These are phyloP conservation scores for Oryzias melastigma DNA, from an alignment of 2,113 vertebrate species.

Conservation along the genomic window DNA sequence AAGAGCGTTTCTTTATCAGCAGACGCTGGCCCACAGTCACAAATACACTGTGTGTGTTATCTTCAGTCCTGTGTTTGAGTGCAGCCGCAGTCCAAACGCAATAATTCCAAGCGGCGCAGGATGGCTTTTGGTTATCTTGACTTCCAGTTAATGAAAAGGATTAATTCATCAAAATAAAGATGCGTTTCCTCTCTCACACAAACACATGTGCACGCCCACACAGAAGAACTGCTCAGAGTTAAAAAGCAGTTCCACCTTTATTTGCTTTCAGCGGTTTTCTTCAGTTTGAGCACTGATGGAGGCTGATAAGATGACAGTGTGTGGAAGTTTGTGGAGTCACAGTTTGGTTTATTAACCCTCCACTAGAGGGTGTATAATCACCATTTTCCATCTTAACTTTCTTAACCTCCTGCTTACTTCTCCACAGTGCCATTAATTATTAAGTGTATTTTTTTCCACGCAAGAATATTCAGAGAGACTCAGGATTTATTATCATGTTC, in stretches of 20 bases:
- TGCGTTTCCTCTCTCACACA: constrained; percentile 22
- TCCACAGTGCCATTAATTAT: constrained; percentile 4
- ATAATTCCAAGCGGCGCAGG: constrained; percentile 3
- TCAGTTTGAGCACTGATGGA: constrained; percentile 21
- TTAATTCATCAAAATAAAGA: constrained; percentile 41
- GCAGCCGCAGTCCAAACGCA: constrained; percentile 15
- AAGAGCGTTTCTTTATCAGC: constrained; percentile 12
- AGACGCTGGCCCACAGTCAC: constrained; percentile 14
- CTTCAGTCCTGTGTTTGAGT: neutral
- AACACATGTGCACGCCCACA: neutral
- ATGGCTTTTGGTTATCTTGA: constrained; percentile 5
- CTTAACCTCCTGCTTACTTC: neutral
- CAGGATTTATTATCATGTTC: neutral
- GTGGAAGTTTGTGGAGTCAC: constrained; percentile 4
- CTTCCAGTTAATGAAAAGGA: constrained; percentile 37
- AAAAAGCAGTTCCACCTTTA: constrained; percentile 11
- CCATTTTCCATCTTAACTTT: constrained; percentile 26
- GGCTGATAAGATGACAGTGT: constrained; percentile 16
- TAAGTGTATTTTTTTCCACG: neutral
- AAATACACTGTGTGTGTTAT: neutral
- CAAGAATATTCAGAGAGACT: neutral
- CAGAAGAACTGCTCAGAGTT: constrained; percentile 24
- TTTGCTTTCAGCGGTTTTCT: constrained; percentile 10
- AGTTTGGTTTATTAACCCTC: constrained; percentile 49
- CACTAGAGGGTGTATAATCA: constrained; percentile 73